Conservation (phyloP, 2,888 invertebrate genomes). For the Papilio gigon region DNA sequence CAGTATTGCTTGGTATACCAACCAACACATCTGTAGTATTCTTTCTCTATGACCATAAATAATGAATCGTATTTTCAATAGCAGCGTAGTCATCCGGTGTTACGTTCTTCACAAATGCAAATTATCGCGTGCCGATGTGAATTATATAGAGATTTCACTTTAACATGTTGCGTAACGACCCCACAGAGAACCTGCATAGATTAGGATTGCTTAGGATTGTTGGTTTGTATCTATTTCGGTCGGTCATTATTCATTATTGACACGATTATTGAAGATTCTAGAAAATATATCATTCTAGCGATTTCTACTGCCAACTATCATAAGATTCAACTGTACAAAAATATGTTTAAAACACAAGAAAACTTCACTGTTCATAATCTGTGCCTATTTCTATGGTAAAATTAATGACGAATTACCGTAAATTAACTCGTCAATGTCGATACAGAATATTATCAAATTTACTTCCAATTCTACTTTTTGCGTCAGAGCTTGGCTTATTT, state of each 20-base stretch:
- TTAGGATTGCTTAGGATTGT: background rate
- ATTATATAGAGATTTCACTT: slow-evolving; percentile 57
- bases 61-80: slow-evolving; percentile 10
- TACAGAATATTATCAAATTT: background rate
- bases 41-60: background rate
- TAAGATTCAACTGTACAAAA: too few relatives aligned
- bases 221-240: slow-evolving; percentile 6
- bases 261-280: background rate
- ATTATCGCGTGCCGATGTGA: slow-evolving; percentile 53
- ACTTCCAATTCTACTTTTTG: background rate
- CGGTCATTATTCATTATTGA: slow-evolving; percentile 13
- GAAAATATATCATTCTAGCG: background rate
- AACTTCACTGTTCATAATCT: too few relatives aligned
- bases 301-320: background rate
- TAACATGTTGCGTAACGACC: slow-evolving; percentile 51
- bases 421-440: too few relatives aligned
- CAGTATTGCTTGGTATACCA: too few relatives aligned
- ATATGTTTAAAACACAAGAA: too few relatives aligned
- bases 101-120: slow-evolving; percentile 25
- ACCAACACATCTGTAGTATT: too few relatives aligned
- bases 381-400: too few relatives aligned
- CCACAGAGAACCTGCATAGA: slow-evolving; percentile 33
- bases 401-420: too few relatives aligned
- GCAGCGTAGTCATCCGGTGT: slow-evolving; percentile 7
- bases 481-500: too few relatives aligned